These are phyloP conservation scores for Pheosia tremula DNA, from an alignment of 2,888 invertebrate genomes.

Conservation along the genomic window DNA sequence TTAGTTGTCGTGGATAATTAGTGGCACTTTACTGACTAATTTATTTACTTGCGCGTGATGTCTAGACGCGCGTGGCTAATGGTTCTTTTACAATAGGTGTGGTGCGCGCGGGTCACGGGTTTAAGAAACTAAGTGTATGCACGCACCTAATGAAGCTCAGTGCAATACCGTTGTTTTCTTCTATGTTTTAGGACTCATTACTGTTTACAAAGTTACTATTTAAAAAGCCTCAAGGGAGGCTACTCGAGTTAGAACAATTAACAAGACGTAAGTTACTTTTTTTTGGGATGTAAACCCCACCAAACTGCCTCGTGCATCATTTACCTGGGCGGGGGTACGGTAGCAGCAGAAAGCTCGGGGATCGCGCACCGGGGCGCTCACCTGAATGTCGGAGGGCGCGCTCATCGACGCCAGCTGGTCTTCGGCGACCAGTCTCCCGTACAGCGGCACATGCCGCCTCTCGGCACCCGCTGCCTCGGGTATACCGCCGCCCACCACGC, in stretches of 20 bases:
- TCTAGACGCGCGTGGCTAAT: slow-evolving; percentile 66
- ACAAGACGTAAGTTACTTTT: slow-evolving; percentile 4
- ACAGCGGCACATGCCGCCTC: slow-evolving; percentile 92
- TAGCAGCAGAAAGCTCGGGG: slow-evolving; percentile 82
- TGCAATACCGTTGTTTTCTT: slow-evolving; percentile 13
- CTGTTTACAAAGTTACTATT: too few relatives aligned
- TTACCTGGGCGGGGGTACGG: slow-evolving; percentile 79
- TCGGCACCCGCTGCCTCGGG: slow-evolving; percentile 76
- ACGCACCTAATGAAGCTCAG: slow-evolving; percentile 10
- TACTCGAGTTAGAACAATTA: neutral
- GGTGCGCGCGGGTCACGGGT: slow-evolving; percentile 46
- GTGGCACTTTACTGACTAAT: slow-evolving; percentile 67
- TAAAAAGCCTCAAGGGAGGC: neutral
- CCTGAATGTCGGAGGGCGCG: slow-evolving; percentile 87
- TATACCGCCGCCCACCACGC: slow-evolving; percentile 77
- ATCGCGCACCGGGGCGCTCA: slow-evolving; percentile 81
- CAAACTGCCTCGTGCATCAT: slow-evolving; percentile 83
- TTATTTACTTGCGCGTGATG: slow-evolving; percentile 72
- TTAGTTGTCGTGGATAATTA: slow-evolving; percentile 64
- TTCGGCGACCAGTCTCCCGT: slow-evolving; percentile 95
- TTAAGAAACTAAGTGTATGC: slow-evolving; percentile 36
- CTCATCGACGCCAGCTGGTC: slow-evolving; percentile 90
- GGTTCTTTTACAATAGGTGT: slow-evolving; percentile 62
- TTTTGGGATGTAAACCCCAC: slow-evolving; percentile 26
- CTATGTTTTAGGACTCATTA: neutral